phyloP scores from a whole-genome alignment of 2,888 invertebrate genomes.

The Cheiracanthium punctorium region DNA sequence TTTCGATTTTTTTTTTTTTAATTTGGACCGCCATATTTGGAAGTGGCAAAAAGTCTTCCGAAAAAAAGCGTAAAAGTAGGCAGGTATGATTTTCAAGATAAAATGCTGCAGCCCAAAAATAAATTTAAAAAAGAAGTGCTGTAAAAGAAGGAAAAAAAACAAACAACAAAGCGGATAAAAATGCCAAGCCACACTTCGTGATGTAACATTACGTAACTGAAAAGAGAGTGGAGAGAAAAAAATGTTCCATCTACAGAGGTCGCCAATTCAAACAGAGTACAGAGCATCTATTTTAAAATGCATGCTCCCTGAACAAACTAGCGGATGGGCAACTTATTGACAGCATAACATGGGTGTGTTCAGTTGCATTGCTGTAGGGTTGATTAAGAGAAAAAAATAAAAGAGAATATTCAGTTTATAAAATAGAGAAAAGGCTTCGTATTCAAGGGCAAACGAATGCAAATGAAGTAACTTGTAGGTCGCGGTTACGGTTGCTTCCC shows the following conservation, averaged over 20 bases:
- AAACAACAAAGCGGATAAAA: background rate
- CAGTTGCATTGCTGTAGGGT: background rate
- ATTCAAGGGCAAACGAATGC: conserved; percentile 23
- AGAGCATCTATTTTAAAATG: background rate
- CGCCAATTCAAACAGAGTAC: background rate
- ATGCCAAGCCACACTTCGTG: background rate
- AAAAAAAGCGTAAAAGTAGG: too few species aligned
- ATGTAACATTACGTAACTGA: background rate
- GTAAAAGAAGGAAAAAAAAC: background rate
- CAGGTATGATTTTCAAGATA: too few species aligned
- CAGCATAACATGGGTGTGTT: conserved; percentile 21
- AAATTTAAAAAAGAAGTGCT: too few species aligned
- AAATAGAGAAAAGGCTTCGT: conserved; percentile 20
- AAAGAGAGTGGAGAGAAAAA: background rate
- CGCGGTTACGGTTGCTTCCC: conserved; percentile 15
- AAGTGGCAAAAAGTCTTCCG: too few species aligned
- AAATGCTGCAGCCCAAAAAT: too few species aligned
- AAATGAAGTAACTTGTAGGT: conserved; percentile 26
- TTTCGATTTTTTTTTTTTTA: too few species aligned
- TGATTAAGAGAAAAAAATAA: background rate
- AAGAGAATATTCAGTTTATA: conserved; percentile 4
- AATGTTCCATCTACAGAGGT: background rate
- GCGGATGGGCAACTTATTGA: conserved; percentile 25
- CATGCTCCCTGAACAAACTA: background rate
- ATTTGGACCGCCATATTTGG: too few species aligned